These are phyloP conservation scores for Leptinotarsa texana DNA, from an alignment of 1,140 invertebrate species.

Conservation along the genomic window DNA sequence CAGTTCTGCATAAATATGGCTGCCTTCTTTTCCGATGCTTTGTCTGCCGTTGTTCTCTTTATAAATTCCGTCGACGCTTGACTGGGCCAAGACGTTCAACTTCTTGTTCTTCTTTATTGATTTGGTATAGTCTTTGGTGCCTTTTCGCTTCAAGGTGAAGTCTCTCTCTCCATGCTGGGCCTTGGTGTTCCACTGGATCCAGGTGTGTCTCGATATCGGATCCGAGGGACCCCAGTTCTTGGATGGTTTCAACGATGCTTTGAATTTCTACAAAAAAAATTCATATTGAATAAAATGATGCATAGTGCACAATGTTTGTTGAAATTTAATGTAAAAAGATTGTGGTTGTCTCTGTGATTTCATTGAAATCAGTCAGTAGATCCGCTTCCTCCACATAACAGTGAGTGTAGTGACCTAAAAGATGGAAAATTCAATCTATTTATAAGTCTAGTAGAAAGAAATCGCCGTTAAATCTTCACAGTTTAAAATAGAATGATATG, in stretches of 20 bases:
- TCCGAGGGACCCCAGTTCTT: constrained; percentile 67
- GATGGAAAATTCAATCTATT: too few species aligned
- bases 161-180: constrained; percentile 58
- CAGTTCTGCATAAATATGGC: constrained; percentile 35
- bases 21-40: constrained; percentile 32
- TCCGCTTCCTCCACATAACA: too few species aligned
- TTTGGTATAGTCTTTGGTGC: constrained; percentile 65
- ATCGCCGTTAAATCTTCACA: too few species aligned
- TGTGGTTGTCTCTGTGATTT: too few species aligned
- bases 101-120: constrained; percentile 58
- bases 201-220: constrained; percentile 64
- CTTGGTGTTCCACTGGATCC: constrained; percentile 59
- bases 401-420: too few species aligned
- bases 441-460: too few species aligned
- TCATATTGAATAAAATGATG: too few species aligned
- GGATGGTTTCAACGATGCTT: constrained; percentile 62
- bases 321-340: too few species aligned
- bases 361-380: too few species aligned
- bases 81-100: constrained; percentile 26
- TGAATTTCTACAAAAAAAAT: constrained; percentile 58
- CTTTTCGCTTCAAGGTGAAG: constrained; percentile 63
- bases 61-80: constrained; percentile 25
- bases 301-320: too few species aligned
- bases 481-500: too few species aligned
- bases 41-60: constrained; percentile 32